Evolutionary conservation across 2,797 vertebrate species (phyloP).

Genomic region (Zenarchopterus dispar): DNA sequence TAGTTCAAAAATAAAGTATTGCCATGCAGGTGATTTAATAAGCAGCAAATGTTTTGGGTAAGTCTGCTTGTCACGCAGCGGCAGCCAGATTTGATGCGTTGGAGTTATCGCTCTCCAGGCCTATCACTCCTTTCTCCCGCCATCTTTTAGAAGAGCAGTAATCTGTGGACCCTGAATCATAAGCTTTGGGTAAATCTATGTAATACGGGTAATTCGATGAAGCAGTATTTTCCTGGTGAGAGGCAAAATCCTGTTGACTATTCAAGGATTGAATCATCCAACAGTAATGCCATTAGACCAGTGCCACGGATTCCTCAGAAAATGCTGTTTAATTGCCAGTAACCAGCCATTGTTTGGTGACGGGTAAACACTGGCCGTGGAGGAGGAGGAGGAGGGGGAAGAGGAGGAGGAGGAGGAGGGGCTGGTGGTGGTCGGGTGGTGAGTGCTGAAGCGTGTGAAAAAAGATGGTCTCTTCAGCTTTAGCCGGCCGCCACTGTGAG

Average conservation of each 20-base stretch:
- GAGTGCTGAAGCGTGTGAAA: conserved; percentile 68
- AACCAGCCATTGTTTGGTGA: conserved; percentile 83
- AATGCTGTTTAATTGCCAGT: conserved; percentile 86
- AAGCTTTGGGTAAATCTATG: conserved; percentile 84
- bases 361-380: conserved; percentile 79
- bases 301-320: conserved; percentile 80
- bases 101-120: conserved; percentile 53
- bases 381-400: conserved; percentile 1
- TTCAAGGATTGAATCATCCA: conserved; percentile 84
- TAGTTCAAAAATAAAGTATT: neutral
- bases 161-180: conserved; percentile 86
- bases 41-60: conserved; percentile 16
- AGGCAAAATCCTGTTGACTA: conserved; percentile 86
- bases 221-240: conserved; percentile 84
- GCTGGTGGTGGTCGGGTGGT: conserved; percentile 39
- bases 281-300: conserved; percentile 86
- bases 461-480: conserved; percentile 77
- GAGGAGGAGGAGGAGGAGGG: conserved; percentile 1
- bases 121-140: conserved; percentile 59
- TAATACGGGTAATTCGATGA: conserved; percentile 87
- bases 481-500: conserved; percentile 66
- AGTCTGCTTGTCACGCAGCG: neutral
- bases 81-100: conserved; percentile 23
- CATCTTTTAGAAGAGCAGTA: conserved; percentile 75
- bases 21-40: conserved; percentile 23